A percentile compares a stretch with the other conserved stretches of the same genome.
Evolutionary conservation across 2,797 vertebrate species (phyloP).

Genomic region (Amphiprion clarkii): DNA sequence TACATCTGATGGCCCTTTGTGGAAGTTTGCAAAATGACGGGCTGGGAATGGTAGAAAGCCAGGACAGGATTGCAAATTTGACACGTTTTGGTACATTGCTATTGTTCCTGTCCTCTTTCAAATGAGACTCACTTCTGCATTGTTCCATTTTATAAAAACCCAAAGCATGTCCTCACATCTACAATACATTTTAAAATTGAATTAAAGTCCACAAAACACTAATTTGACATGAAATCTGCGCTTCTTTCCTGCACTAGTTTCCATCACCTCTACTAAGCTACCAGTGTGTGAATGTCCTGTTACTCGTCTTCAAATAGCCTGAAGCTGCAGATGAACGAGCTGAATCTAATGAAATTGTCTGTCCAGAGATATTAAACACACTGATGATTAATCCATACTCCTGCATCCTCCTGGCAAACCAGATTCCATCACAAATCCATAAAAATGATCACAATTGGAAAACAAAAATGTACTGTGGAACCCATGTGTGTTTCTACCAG

Average conservation of each 20-base stretch:
- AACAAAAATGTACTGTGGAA: not conserved
- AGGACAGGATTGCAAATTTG: not conserved
- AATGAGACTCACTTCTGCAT: not conserved
- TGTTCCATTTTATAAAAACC: too few species aligned
- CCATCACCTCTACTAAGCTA: not conserved
- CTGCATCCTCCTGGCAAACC: constrained; percentile 45
- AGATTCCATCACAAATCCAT: constrained; percentile 52
- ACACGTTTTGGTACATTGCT: not conserved
- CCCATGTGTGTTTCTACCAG: not conserved
- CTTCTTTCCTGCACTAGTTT: not conserved
- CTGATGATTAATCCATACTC: constrained; percentile 38
- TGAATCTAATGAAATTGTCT: constrained; percentile 42
- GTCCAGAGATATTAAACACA: constrained; percentile 38
- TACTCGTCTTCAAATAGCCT: constrained; percentile 13
- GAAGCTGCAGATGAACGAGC: constrained; percentile 35
- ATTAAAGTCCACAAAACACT: not conserved
- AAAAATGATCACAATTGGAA: constrained; percentile 36
- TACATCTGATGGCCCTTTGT: too few species aligned
- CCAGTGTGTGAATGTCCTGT: not conserved
- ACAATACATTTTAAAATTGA: not conserved
- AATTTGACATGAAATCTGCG: not conserved
- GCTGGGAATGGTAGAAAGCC: not conserved
- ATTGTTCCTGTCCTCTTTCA: not conserved
- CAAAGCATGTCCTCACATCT: too few species aligned
- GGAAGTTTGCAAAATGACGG: too few species aligned